Conservation (phyloP, 2,888 invertebrate genomes). For the Scrobipalpa atriplicella region DNA sequence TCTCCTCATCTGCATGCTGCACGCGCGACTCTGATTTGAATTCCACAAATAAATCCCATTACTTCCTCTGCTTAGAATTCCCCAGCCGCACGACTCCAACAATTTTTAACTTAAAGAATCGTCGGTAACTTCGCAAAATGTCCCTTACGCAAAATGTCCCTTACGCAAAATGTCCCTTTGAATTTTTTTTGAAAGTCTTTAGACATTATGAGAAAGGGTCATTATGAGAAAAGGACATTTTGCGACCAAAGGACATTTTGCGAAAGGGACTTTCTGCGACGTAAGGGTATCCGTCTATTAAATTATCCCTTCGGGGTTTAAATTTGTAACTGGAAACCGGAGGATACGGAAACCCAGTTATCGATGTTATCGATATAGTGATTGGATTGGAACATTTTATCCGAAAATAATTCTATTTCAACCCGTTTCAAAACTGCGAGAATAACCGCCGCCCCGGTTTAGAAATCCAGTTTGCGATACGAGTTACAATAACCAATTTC, state of each 20-base stretch:
- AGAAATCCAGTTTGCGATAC: constrained; percentile 11
- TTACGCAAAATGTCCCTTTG: too few species aligned
- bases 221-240: too few species aligned
- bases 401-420: constrained; percentile 8
- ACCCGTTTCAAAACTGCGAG: background rate
- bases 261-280: too few species aligned
- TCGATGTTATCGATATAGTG: constrained; percentile 3
- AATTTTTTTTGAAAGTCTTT: too few species aligned
- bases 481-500: constrained; percentile 11
- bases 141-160: too few species aligned
- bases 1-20: constrained; percentile 21
- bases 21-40: constrained; percentile 23
- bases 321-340: constrained; percentile 1
- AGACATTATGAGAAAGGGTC: too few species aligned
- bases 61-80: constrained; percentile 22
- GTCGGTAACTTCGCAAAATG: too few species aligned
- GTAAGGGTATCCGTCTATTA: too few species aligned
- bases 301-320: constrained; percentile 1
- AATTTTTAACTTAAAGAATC: constrained; percentile 5
- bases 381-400: constrained; percentile 1
- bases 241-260: too few species aligned
- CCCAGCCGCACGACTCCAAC: constrained; percentile 13
- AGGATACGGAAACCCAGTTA: background rate
- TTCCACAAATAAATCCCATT: constrained; percentile 22
- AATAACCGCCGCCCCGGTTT: constrained; percentile 4